phyloP scores from a whole-genome alignment of 2,888 invertebrate genomes.

The Machimus atricapillus region DNA sequence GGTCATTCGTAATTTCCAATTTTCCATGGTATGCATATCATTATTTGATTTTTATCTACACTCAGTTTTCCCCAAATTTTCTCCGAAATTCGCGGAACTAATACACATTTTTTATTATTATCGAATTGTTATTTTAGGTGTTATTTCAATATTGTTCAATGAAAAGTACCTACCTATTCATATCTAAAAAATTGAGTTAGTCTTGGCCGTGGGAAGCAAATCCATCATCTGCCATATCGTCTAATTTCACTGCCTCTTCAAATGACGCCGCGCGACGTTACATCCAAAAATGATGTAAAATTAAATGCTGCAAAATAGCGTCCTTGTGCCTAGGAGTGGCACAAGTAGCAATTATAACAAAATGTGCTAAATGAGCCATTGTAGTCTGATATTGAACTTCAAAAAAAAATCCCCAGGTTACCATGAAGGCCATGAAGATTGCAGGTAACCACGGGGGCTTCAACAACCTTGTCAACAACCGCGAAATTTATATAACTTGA shows the following conservation, averaged over 20 bases:
- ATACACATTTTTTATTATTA: no score
- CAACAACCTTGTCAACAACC: not conserved
- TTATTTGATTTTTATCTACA: no score
- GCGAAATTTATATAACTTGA: not conserved
- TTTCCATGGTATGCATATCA: no score
- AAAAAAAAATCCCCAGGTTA: not conserved
- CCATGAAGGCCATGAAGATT: not conserved
- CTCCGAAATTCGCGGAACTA: no score
- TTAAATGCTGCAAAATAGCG: not conserved
- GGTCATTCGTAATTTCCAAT: no score
- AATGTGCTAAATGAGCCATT: not conserved
- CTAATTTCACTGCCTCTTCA: not conserved
- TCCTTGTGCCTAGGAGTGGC: not conserved
- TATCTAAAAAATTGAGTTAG: not conserved
- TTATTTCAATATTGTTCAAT: no score
- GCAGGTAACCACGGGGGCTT: not conserved
- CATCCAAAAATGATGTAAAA: not conserved
- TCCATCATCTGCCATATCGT: not conserved
- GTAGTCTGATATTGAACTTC: not conserved
- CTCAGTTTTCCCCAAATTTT: no score
- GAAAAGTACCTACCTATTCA: no score
- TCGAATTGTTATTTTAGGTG: no score
- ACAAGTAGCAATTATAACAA: not conserved
- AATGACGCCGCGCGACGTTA: not conserved
- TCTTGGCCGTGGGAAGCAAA: not conserved